These are phyloP conservation scores for Porites australiensis DNA, from an alignment of 64 coral and sea anemone genomes.

Conservation along the genomic window DNA sequence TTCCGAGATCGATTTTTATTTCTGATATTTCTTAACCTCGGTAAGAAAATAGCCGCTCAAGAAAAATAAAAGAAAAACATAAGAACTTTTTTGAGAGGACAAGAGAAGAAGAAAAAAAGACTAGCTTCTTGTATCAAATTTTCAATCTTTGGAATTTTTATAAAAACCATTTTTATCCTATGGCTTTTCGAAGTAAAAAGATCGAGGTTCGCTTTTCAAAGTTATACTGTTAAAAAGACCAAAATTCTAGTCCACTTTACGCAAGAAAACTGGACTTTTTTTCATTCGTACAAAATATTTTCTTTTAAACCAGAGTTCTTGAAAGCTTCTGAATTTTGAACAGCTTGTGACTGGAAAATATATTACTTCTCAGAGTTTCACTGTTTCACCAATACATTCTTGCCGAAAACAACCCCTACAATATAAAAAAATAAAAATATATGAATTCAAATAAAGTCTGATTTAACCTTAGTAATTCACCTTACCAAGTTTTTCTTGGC, in stretches of 20 bases:
- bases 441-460: too few species aligned
- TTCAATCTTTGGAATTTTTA: too few species aligned
- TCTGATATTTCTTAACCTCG: background rate
- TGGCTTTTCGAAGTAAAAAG: too few species aligned
- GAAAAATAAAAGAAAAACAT: conserved; percentile 52
- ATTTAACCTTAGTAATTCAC: too few species aligned
- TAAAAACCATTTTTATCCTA: too few species aligned
- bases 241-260: background rate
- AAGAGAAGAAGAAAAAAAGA: background rate
- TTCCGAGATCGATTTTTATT: background rate
- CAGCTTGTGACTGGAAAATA: background rate
- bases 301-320: conserved; percentile 11
- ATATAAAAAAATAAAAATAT: background rate
- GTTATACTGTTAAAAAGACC: background rate
- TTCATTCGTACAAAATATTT: background rate
- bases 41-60: conserved; percentile 36
- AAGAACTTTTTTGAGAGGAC: background rate
- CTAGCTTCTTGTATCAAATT: too few species aligned
- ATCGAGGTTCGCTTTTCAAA: background rate
- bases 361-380: background rate
- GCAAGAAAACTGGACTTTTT: too few species aligned
- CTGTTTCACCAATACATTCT: background rate
- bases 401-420: background rate
- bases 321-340: background rate
- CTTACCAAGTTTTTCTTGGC: too few species aligned